Percentiles rank a stretch among this genome's conserved stretches.
These are phyloP conservation scores for Oophaga sylvatica DNA, from an alignment of 2,797 vertebrate species.

Conservation along the genomic window DNA sequence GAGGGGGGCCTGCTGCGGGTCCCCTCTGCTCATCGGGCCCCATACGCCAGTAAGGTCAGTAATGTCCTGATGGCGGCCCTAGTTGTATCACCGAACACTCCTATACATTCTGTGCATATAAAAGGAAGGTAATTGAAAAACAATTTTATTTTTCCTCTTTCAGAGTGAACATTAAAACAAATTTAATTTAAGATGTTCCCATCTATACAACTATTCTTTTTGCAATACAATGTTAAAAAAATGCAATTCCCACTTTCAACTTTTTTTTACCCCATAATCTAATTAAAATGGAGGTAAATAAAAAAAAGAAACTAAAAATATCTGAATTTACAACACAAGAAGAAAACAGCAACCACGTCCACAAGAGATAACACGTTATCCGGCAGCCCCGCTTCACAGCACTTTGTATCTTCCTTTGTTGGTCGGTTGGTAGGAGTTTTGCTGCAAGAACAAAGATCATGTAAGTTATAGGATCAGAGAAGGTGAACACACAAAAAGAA, in stretches of 20 bases:
- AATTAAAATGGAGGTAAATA: conserved; percentile 73
- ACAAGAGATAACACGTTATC: conserved; percentile 69
- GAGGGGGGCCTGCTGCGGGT: no score
- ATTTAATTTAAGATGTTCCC: conserved; percentile 59
- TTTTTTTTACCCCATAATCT: conserved; percentile 30
- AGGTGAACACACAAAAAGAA: not conserved
- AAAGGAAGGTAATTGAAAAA: not conserved
- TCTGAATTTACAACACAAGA: conserved; percentile 75
- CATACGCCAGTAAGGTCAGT: no score
- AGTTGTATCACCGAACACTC: no score
- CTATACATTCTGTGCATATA: not conserved
- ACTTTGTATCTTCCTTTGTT: conserved; percentile 99
- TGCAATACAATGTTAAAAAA: not conserved
- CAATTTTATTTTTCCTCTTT: not conserved
- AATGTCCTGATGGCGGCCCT: no score
- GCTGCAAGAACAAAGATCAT: conserved; percentile 74
- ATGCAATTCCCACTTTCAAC: not conserved
- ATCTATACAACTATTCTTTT: conserved; percentile 67
- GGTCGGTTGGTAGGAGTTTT: conserved; percentile 99
- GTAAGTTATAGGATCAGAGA: not conserved
- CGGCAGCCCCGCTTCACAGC: conserved; percentile 77
- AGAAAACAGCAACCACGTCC: conserved; percentile 69
- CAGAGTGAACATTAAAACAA: conserved; percentile 61
- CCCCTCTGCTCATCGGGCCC: no score
- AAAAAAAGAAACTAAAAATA: conserved; percentile 69